Evolutionary conservation across 2,113 vertebrate genomes (phyloP).

Genomic region (Pandion haliaetus): DNA sequence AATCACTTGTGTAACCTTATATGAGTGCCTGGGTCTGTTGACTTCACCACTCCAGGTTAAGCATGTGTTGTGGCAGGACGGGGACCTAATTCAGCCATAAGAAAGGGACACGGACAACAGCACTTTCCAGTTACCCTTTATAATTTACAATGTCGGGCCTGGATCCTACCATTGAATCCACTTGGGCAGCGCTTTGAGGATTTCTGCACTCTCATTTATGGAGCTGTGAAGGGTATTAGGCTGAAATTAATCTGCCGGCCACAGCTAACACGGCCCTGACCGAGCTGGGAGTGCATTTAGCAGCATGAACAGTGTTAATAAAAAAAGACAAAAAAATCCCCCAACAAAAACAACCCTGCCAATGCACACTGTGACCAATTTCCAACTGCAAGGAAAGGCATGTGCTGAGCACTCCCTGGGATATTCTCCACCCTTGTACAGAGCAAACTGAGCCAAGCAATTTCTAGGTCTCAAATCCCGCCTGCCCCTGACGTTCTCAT

Average conservation of each 20-base stretch:
- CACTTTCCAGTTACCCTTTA: background rate
- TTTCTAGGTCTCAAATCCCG: slow-evolving; percentile 43
- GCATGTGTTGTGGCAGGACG: background rate
- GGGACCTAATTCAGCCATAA: background rate
- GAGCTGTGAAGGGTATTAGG: background rate
- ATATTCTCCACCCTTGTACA: slow-evolving; percentile 56
- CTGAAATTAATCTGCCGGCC: background rate
- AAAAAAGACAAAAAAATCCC: background rate
- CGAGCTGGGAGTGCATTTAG: background rate
- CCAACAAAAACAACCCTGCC: background rate
- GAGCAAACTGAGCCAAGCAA: slow-evolving; percentile 21
- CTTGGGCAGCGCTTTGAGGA: background rate
- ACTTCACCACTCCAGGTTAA: background rate
- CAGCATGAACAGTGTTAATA: background rate
- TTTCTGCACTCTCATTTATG: background rate
- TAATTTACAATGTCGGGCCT: background rate
- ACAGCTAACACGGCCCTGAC: background rate
- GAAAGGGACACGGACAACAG: background rate
- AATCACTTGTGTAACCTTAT: background rate
- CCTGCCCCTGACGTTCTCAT: slow-evolving; percentile 29
- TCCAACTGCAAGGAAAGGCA: slow-evolving; percentile 46
- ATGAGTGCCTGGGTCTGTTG: background rate
- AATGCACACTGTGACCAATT: background rate
- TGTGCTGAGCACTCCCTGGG: slow-evolving; percentile 1
- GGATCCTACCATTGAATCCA: background rate